These are phyloP conservation scores for Plectropomus leopardus DNA, from an alignment of 2,113 vertebrate species.

Conservation along the genomic window DNA sequence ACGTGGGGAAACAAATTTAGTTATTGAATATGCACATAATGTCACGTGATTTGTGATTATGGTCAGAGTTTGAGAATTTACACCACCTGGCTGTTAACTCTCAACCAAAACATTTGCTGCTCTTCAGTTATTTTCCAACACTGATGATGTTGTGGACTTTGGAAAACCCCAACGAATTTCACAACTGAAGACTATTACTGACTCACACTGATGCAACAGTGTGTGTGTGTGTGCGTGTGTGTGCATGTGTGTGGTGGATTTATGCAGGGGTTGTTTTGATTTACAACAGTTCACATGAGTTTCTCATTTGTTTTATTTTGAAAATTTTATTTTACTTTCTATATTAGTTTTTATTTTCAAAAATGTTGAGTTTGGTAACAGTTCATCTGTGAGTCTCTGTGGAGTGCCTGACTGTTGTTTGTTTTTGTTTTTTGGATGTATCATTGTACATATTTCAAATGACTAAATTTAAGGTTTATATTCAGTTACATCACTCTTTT, in stretches of 20 bases:
- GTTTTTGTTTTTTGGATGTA: not conserved
- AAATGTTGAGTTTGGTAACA: not conserved
- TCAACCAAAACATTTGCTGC: constrained; percentile 2
- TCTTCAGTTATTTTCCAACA: constrained; percentile 39
- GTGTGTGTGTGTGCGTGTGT: not conserved
- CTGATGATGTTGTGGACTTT: constrained; percentile 28
- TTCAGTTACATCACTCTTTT: not conserved
- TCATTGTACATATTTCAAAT: not conserved
- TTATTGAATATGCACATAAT: not conserved
- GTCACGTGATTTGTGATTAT: not conserved
- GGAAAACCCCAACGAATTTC: constrained; percentile 39
- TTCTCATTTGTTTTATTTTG: constrained; percentile 9
- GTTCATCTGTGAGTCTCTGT: not conserved
- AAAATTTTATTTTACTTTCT: not conserved
- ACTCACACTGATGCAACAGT: constrained; percentile 22
- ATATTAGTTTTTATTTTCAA: not conserved
- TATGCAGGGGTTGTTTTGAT: not conserved
- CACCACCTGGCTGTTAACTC: constrained; percentile 24
- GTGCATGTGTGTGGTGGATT: not conserved
- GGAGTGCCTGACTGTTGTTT: not conserved
- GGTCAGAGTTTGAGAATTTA: not conserved
- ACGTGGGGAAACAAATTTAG: not conserved
- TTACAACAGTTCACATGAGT: not conserved
- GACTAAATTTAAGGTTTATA: not conserved
- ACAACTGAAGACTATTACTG: constrained; percentile 8